phyloP scores from a whole-genome alignment of 2,113 vertebrate genomes.

The Chaetorhynchus papuensis region DNA sequence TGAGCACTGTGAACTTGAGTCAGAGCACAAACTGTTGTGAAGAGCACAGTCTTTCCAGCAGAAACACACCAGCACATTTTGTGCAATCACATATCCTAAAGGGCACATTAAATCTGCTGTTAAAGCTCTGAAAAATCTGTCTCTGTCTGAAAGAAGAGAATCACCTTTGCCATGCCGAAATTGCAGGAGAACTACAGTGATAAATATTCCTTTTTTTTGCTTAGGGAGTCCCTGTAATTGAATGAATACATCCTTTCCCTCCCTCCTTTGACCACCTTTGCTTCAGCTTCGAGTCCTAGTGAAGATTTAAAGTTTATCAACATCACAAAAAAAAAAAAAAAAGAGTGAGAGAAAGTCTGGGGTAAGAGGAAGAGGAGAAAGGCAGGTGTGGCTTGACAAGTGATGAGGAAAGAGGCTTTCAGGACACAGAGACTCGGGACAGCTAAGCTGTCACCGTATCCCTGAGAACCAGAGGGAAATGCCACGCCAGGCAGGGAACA shows the following conservation, averaged over 20 bases:
- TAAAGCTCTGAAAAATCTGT: background rate
- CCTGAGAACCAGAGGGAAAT: slow-evolving; percentile 31
- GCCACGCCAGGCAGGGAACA: background rate
- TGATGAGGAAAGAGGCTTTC: background rate
- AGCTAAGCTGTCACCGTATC: background rate
- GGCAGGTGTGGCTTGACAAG: background rate
- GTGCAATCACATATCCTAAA: background rate
- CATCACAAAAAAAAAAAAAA: background rate
- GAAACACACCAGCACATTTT: background rate
- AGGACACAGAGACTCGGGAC: background rate
- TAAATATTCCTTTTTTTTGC: background rate
- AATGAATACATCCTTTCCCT: background rate
- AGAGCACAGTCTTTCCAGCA: background rate
- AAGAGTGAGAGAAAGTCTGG: background rate
- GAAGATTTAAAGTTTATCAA: background rate
- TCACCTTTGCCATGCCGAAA: background rate
- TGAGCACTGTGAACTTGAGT: background rate
- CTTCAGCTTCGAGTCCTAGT: background rate
- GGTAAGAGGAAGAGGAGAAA: background rate
- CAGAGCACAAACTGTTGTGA: background rate
- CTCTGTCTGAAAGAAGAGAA: background rate
- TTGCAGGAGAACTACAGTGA: background rate
- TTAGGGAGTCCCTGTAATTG: background rate
- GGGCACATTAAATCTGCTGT: background rate
- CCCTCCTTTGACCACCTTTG: background rate